Conservation (phyloP, 2,113 vertebrate species). For the Gymnarchus niloticus region DNA sequence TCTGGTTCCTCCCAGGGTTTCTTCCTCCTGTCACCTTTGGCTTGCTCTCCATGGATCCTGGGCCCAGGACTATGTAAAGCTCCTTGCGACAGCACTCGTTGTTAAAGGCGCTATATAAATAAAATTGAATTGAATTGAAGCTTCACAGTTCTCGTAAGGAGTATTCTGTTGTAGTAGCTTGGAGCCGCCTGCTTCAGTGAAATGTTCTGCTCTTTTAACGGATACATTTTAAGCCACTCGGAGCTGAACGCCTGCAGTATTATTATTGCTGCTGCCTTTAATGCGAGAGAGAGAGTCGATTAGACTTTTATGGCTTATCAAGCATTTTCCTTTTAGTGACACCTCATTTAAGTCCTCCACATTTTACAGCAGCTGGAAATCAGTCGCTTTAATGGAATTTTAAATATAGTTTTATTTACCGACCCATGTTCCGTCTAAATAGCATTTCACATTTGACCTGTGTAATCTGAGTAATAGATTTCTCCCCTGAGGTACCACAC, state of each 20-base stretch:
- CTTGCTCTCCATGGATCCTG: too few species aligned
- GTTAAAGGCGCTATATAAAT: too few species aligned
- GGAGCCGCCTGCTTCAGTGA: neutral
- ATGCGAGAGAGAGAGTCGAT: neutral
- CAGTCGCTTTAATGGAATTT: neutral
- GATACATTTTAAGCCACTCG: neutral
- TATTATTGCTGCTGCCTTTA: neutral
- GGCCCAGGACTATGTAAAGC: too few species aligned
- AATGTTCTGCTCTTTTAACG: neutral
- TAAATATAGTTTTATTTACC: neutral
- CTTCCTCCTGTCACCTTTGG: too few species aligned
- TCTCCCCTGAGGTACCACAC: neutral
- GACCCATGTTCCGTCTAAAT: neutral
- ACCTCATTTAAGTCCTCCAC: neutral
- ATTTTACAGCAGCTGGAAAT: neutral
- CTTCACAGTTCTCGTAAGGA: neutral
- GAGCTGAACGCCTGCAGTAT: neutral
- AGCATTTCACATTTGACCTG: neutral
- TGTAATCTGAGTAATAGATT: neutral
- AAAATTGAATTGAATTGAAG: too few species aligned
- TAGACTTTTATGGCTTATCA: neutral
- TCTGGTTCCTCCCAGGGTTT: too few species aligned
- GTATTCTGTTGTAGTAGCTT: neutral
- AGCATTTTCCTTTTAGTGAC: neutral
- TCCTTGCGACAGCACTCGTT: too few species aligned